Base-by-base conservation (phyloP, 2,888 invertebrate genomes). In the Caradrina clavipalpis region DNA sequence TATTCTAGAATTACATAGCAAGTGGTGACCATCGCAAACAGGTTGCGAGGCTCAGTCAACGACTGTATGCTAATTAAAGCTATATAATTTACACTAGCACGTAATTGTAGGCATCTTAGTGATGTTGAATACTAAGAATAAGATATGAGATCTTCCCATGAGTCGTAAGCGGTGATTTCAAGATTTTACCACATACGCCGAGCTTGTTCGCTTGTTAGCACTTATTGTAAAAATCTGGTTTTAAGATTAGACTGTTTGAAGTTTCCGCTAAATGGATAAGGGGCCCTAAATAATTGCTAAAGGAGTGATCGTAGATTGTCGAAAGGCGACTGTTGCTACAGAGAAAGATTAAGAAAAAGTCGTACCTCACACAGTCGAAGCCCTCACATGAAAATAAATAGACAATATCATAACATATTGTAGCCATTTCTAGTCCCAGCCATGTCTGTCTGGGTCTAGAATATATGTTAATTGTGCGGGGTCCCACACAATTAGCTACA, bases 61-160 rank as follows among this genome's bases (percentile, higher is more conserved):
- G 42, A 22, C 45, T 60, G 6, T 69, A 62, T 69, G 62, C 51
- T 63, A 66, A 75, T 77, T 54, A 74, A 61, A 73, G 57, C 60
- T 63, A 73, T 64, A 64, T 68, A 73, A 78, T 76, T 76, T 64
- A 69, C 69, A 78, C 53, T 55, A 58, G 54, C 35, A 42, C 47
- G 59, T 78, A 75, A 78, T 78, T 72, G 78, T 72, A 72, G 78
- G 60, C 64, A 63, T 51, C 22, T 51, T 47, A 56, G 51, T 47
- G 19, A 47, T 57, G 39, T 26, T 53, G 60, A 42, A 19, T 75
- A 57, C 78, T 72, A 72, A 78, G 73, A 78, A 77, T 39, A 51
- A 62, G 74, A 60, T 72, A 77, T 45, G 65, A 57, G 65, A 75
- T 65, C 63, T 72, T 75, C 75, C 72, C 78, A 75, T 75, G 78